Evolutionary conservation across 2,113 vertebrate species (phyloP), one percentile per base, ranked within the genome.

Genomic region (Oreochromis aureus): DNA sequence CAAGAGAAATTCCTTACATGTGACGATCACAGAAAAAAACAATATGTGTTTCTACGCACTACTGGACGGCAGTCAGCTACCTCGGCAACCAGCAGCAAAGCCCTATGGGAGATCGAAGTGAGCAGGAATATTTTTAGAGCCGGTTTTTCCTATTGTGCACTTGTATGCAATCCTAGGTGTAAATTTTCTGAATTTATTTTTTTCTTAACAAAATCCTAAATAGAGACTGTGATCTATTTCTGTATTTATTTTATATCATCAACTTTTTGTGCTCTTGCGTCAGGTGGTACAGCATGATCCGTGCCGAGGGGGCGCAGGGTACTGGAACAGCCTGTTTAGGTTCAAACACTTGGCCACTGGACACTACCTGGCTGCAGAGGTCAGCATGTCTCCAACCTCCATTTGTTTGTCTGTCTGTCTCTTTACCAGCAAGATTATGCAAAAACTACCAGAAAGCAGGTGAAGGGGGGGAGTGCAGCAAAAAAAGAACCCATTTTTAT

Each of bases 1-100:
- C 99, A 99, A 91, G 99, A 99, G 95, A 99, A 99, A 93, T 99
- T 99, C 90, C 97, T 99, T 89, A 99, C 99, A 2, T 99, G 99
- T 2, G 99, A 99, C 1, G 99, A 99, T 93, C 98, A 99, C 93
- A 94, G 98, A 58, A 99, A 99, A 94, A 98, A 98, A 91, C 98
- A 99, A 86, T 98, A 99, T 1, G 98, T 99, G 10, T 99, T 99
- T 84, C 97, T 99, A 53, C 97, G 99, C 80, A 99, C 99, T 0
- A 99, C 99, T 0, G 98, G 99, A 69, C 96, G 98, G 1, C 98
- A 99, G 95, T 99, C 99, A 0, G 98, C 99, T 89, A 99, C 99
- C 0, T 99, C 99, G 0, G 99, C 99, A 73, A 99, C 99, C 61
- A 99, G 99, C 92, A 99, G 98, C 88, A 99, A 99, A 94, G 98